Evolutionary conservation across 2,113 vertebrate genomes (phyloP).

Genomic region (Thomomys bottae): DNA sequence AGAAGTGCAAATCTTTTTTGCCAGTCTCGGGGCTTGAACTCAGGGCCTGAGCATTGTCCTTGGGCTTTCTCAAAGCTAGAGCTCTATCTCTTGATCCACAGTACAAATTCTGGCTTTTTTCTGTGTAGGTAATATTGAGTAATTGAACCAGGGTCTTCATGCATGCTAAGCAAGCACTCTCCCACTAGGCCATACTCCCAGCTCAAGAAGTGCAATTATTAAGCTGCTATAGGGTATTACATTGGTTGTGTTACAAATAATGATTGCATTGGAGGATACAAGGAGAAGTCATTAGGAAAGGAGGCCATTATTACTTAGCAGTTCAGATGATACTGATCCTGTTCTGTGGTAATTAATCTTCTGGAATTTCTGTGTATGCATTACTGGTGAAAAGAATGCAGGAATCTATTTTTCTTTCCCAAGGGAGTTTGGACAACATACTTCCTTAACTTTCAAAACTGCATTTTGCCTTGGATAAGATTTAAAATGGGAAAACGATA

Average conservation of each 20-base stretch:
- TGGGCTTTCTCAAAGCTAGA: too few species aligned
- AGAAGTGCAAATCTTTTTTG: constrained; percentile 14
- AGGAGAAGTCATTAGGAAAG: background rate
- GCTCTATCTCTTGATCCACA: too few species aligned
- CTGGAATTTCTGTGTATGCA: background rate
- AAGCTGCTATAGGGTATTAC: background rate
- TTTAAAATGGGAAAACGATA: background rate
- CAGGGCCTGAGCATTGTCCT: too few species aligned
- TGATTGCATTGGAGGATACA: background rate
- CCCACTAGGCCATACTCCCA: too few species aligned
- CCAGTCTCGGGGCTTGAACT: too few species aligned
- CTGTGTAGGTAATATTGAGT: too few species aligned
- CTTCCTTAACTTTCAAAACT: background rate
- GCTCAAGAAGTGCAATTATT: background rate
- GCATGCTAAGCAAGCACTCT: too few species aligned
- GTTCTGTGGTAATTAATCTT: background rate
- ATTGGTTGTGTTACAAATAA: background rate
- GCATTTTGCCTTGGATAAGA: background rate
- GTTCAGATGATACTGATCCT: background rate
- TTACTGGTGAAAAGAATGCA: background rate
- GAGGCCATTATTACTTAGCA: background rate
- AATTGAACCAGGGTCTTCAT: too few species aligned
- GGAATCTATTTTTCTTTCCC: background rate
- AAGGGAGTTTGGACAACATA: background rate
- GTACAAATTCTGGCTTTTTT: too few species aligned